A percentile compares a stretch with the other conserved stretches of the same genome.
Conservation (phyloP, 2,888 invertebrate genomes). For the Eulithis testata region DNA sequence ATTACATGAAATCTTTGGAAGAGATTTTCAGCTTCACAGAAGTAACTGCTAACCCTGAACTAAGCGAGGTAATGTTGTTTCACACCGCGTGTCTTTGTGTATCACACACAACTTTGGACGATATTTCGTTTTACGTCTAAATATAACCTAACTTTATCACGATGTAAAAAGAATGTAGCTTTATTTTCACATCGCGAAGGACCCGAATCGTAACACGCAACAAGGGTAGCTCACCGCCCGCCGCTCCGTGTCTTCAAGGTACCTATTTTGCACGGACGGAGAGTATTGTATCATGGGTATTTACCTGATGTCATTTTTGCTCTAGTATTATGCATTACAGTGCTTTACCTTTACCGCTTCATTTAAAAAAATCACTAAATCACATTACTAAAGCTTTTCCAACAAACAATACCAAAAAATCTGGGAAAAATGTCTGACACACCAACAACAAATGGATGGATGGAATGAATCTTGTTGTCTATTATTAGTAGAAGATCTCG, state of each 20-base stretch:
- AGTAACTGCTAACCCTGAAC: slow-evolving; percentile 7
- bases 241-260: too few relatives aligned
- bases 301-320: slow-evolving; percentile 13
- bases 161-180: too few relatives aligned
- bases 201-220: slow-evolving; percentile 1
- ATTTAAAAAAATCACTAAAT: neutral
- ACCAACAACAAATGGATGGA: too few relatives aligned
- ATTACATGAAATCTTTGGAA: too few relatives aligned
- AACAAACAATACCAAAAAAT: too few relatives aligned
- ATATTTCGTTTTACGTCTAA: neutral
- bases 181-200: neutral
- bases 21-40: neutral
- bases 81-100: slow-evolving; percentile 21
- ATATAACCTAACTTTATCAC: too few relatives aligned
- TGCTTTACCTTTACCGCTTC: neutral
- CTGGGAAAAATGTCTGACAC: too few relatives aligned
- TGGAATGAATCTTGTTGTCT: too few relatives aligned
- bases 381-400: neutral
- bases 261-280: neutral
- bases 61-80: slow-evolving; percentile 8
- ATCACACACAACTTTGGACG: neutral
- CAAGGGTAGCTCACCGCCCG: neutral
- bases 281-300: neutral
- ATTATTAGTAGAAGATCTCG: too few relatives aligned
- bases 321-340: neutral